Percentiles rank a stretch among this genome's conserved stretches.
Conservation (phyloP, 2,797 vertebrate species). For the Eospalax fontanierii region DNA sequence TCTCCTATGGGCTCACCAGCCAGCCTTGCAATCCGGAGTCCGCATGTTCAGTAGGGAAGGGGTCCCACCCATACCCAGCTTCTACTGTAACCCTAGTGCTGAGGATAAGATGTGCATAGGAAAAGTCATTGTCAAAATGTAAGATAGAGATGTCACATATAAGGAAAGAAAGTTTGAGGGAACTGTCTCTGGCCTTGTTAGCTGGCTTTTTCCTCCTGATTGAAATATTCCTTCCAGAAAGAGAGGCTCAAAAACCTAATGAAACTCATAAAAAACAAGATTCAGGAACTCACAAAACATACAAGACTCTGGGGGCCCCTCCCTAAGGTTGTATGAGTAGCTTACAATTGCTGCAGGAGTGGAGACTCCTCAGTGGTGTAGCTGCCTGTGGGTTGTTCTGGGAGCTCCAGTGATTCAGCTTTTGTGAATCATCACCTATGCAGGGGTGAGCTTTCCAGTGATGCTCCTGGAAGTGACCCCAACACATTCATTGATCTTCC, state of each 20-base stretch:
- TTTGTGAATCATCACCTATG: background rate
- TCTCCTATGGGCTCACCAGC: background rate
- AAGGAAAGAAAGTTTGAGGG: background rate
- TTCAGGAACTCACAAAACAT: background rate
- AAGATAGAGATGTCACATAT: background rate
- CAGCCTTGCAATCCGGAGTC: background rate
- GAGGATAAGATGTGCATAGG: background rate
- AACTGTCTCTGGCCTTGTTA: background rate
- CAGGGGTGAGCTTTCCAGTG: background rate
- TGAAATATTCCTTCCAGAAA: background rate
- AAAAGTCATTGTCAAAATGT: background rate
- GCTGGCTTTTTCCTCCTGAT: too few relatives aligned
- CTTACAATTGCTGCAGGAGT: background rate
- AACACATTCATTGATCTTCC: background rate
- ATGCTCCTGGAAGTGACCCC: background rate
- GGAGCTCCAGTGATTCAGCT: too few relatives aligned
- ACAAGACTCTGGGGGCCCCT: background rate
- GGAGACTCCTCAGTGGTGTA: too few relatives aligned
- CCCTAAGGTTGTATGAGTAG: background rate
- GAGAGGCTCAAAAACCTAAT: background rate
- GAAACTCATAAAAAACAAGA: too few relatives aligned
- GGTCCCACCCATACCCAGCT: background rate
- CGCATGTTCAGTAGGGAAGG: background rate
- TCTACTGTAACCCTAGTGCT: background rate
- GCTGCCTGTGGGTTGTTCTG: background rate